These are phyloP conservation scores for Agonopterix subpropinquella DNA, from an alignment of 2,888 invertebrate species.

Conservation along the genomic window DNA sequence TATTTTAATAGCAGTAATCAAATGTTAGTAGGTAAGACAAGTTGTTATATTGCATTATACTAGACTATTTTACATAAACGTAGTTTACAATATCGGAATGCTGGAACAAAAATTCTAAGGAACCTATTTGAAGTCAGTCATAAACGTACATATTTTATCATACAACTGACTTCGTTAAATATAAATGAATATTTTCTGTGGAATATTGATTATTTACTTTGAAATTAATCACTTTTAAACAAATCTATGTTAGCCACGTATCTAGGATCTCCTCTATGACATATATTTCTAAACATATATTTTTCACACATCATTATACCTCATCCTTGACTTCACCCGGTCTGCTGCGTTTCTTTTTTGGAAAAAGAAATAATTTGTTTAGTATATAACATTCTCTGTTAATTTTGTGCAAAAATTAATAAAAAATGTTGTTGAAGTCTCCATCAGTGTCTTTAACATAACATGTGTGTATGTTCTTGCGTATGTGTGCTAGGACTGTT, in stretches of 20 bases:
- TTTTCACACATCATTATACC: slow-evolving; percentile 69
- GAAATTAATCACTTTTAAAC: slow-evolving; percentile 58
- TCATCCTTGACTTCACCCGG: slow-evolving; percentile 89
- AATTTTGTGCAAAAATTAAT: slow-evolving; percentile 42
- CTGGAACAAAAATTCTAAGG: not conserved
- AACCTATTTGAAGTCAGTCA: not conserved
- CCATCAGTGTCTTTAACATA: not conserved
- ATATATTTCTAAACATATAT: slow-evolving; percentile 69
- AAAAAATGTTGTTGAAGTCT: slow-evolving; percentile 14
- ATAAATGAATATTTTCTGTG: not conserved
- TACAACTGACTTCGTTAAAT: no score
- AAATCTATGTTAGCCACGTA: slow-evolving; percentile 71
- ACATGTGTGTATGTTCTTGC: not conserved
- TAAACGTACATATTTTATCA: no score
- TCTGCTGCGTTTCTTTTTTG: slow-evolving; percentile 83
- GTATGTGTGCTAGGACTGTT: not conserved
- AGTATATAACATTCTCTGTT: slow-evolving; percentile 67
- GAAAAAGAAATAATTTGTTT: slow-evolving; percentile 67
- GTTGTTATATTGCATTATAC: slow-evolving; percentile 42
- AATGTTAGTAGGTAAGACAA: slow-evolving; percentile 44
- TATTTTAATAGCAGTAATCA: not conserved
- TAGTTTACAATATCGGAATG: not conserved
- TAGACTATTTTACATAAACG: not conserved
- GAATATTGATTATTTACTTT: slow-evolving; percentile 9
- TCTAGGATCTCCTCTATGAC: slow-evolving; percentile 56